Evolutionary conservation across 1,140 invertebrate genomes (phyloP).

Genomic region (Diplogasteroides magnus): DNA sequence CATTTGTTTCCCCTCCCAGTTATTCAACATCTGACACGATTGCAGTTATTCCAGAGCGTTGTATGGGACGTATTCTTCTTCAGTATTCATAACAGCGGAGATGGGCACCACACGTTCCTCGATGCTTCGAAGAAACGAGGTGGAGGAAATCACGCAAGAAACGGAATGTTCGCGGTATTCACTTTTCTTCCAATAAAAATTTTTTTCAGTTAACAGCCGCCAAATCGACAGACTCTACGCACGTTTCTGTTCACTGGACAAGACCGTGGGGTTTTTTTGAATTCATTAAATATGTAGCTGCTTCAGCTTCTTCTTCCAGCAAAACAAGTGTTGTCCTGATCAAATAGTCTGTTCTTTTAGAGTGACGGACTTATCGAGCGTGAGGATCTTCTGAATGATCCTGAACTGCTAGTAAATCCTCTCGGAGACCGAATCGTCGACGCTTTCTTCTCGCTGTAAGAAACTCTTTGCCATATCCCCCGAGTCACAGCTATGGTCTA

Average conservation of each 20-base stretch:
- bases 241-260: conserved; percentile 89
- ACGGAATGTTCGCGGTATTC: conserved; percentile 79
- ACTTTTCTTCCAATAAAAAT: conserved; percentile 1
- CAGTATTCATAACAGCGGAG: no score
- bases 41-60: no score
- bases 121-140: conserved; percentile 86
- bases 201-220: conserved; percentile 80
- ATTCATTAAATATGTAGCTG: no score
- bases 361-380: no score
- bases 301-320: no score
- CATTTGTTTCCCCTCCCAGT: no score
- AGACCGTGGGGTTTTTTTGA: no score
- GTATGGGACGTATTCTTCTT: no score
- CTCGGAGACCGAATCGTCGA: conserved; percentile 86
- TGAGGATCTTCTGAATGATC: conserved; percentile 93
- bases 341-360: conserved; percentile 58
- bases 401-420: conserved; percentile 83
- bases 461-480: conserved; percentile 98
- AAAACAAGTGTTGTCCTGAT: no score
- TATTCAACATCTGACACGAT: no score
- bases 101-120: conserved; percentile 80
- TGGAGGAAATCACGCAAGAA: conserved; percentile 88
- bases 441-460: no score
- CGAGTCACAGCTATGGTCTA: no score
- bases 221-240: conserved; percentile 96